Evolutionary conservation across 2,888 invertebrate genomes (phyloP).

Genomic region (Ischnus inquisitorius): DNA sequence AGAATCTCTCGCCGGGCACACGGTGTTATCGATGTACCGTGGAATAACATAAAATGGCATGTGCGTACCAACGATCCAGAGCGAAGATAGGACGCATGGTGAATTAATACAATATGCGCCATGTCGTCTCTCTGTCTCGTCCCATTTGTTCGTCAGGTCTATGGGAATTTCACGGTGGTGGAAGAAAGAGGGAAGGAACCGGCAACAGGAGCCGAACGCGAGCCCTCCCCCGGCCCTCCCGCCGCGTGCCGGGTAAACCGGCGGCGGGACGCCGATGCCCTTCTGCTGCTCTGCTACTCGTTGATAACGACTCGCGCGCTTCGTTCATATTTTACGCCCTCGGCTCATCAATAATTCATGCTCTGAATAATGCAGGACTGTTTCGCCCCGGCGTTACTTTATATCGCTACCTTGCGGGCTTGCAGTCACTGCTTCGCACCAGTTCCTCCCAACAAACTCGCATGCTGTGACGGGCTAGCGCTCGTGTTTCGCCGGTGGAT

Average conservation of each 20-base stretch:
- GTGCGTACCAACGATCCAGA: neutral
- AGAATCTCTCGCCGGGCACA: neutral
- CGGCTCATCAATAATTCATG: constrained; percentile 85
- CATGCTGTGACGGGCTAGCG: constrained; percentile 14
- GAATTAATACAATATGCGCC: constrained; percentile 61
- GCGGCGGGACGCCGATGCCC: constrained; percentile 46
- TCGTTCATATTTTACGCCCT: constrained; percentile 84
- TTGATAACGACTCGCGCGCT: constrained; percentile 84
- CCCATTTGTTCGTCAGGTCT: constrained; percentile 60
- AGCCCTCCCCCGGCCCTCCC: no score
- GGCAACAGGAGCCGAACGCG: constrained; percentile 25
- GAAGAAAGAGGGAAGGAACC: constrained; percentile 26
- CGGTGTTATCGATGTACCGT: neutral
- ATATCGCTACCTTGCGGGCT: constrained; percentile 72
- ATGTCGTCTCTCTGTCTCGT: constrained; percentile 60
- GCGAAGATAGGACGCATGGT: neutral
- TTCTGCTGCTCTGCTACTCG: constrained; percentile 73
- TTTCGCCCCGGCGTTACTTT: constrained; percentile 81
- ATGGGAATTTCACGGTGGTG: neutral
- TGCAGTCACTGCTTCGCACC: constrained; percentile 48
- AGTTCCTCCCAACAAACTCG: constrained; percentile 25
- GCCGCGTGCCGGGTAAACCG: constrained; percentile 46
- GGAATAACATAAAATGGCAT: neutral
- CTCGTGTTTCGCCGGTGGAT: constrained; percentile 14
- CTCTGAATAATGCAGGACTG: constrained; percentile 84